A percentile compares a stretch with the other conserved stretches of the same genome.
Evolutionary conservation across 1,140 invertebrate species (phyloP).

Genomic region (Acromyrmex heyeri): DNA sequence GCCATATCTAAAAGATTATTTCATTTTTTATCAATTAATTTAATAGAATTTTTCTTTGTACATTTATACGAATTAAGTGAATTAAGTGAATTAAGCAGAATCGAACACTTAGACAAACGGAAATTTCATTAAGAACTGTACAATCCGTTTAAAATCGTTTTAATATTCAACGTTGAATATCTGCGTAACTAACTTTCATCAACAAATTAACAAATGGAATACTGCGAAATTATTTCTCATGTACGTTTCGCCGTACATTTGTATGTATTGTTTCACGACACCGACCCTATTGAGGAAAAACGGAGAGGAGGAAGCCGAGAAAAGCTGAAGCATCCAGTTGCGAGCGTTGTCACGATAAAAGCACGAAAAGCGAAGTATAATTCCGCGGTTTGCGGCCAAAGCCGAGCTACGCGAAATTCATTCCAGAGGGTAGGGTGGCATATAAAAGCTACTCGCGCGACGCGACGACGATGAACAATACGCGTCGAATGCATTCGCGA

Average conservation of each 20-base stretch:
- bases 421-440: slow-evolving; percentile 23
- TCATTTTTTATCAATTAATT: background rate
- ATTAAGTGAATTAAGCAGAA: slow-evolving; percentile 21
- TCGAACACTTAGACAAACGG: background rate
- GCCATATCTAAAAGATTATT: slow-evolving; percentile 13
- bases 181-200: background rate
- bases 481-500: slow-evolving; percentile 21
- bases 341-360: slow-evolving; percentile 38
- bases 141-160: background rate
- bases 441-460: slow-evolving; percentile 54
- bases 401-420: slow-evolving; percentile 45
- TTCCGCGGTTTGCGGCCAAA: slow-evolving; percentile 49
- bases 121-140: background rate
- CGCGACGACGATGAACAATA: slow-evolving; percentile 45
- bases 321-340: slow-evolving; percentile 27
- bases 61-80: slow-evolving; percentile 9
- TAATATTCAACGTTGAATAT: background rate
- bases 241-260: background rate
- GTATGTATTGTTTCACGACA: slow-evolving; percentile 23
- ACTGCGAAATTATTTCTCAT: slow-evolving; percentile 13
- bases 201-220: slow-evolving; percentile 9
- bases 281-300: background rate
- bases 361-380: slow-evolving; percentile 48
- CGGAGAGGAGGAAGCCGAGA: background rate
- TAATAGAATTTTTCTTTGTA: background rate